These are phyloP conservation scores for Ciconia boyciana DNA, from an alignment of 2,113 vertebrate species.

Conservation along the genomic window DNA sequence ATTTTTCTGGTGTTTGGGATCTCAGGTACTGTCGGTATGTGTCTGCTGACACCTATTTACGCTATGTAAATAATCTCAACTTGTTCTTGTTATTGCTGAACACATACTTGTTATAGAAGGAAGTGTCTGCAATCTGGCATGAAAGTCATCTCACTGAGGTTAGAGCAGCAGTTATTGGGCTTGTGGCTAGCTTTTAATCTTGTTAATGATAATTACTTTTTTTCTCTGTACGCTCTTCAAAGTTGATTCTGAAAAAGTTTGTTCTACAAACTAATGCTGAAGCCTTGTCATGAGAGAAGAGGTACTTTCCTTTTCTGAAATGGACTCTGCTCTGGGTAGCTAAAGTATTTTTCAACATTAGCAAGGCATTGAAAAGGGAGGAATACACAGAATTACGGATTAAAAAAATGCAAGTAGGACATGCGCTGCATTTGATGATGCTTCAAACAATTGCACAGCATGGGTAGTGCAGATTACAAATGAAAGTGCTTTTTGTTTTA, in stretches of 20 bases:
- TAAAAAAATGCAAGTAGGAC: background rate
- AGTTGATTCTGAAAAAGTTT: conserved; percentile 38
- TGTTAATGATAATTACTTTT: conserved; percentile 24
- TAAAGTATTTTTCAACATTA: background rate
- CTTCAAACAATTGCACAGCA: background rate
- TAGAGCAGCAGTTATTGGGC: conserved; percentile 11
- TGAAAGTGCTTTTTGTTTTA: background rate
- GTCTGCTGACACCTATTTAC: conserved; percentile 9
- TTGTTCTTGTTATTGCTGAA: background rate
- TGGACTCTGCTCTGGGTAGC: background rate
- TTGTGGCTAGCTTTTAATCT: conserved; percentile 12
- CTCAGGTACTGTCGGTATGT: conserved; percentile 10
- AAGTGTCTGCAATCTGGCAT: conserved; percentile 4
- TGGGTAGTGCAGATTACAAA: background rate
- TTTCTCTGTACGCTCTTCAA: background rate
- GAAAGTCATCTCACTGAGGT: conserved; percentile 14
- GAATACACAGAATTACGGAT: background rate
- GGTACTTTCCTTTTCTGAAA: background rate
- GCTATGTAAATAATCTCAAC: background rate
- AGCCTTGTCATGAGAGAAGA: background rate
- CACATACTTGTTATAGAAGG: background rate
- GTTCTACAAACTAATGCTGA: background rate
- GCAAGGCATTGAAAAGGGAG: background rate
- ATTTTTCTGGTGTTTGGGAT: background rate
- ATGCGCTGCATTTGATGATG: background rate